Evolutionary conservation across 2,113 vertebrate genomes (phyloP).

Genomic region (Myotis lucifugus): DNA sequence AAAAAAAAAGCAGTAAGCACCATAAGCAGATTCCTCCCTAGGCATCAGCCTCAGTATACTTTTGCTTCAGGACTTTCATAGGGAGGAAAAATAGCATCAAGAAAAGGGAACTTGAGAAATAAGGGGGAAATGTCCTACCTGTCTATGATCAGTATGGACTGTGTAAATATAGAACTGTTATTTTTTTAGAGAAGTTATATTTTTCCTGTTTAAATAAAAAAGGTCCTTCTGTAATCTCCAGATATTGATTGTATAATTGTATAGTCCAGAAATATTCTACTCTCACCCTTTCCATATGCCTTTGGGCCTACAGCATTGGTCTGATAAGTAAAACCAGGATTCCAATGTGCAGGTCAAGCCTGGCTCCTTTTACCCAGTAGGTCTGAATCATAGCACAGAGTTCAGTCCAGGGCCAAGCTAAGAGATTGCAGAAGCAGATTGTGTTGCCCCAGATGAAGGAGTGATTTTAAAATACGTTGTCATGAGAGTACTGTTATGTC

Average conservation of each 20-base stretch:
- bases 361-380: background rate
- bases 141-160: background rate
- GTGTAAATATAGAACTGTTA: background rate
- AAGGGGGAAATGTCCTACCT: background rate
- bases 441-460: background rate
- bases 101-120: background rate
- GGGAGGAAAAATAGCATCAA: background rate
- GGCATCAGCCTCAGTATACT: background rate
- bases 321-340: no score
- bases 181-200: background rate
- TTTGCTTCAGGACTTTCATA: background rate
- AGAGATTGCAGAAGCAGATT: background rate
- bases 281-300: rapidly evolving
- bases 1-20: background rate
- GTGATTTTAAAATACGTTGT: background rate
- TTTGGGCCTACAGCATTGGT: background rate
- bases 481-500: no score
- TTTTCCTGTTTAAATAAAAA: background rate
- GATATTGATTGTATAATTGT: background rate
- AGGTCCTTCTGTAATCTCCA: background rate
- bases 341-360: background rate
- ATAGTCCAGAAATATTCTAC: background rate
- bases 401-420: background rate
- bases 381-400: background rate
- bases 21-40: background rate